Evolutionary conservation across 2,113 vertebrate genomes (phyloP), one percentile per base, ranked within the genome.

Genomic region (Eira barbara): DNA sequence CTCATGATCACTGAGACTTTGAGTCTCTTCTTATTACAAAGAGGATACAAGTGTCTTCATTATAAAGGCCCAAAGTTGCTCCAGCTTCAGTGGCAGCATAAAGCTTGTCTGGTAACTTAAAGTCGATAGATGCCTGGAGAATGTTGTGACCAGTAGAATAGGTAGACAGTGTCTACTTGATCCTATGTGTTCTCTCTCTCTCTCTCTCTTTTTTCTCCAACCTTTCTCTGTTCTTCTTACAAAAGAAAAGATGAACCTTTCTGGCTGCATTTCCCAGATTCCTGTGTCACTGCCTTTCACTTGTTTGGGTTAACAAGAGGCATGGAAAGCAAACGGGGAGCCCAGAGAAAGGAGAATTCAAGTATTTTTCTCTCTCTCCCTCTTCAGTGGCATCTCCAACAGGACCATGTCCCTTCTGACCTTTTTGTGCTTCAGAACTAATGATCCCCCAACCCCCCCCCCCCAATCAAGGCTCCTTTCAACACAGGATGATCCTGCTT

Each of bases 391-490:
- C 13, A 27, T 47, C 21, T 80, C 29, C 31, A 7, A 2, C 11
- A n/a, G 15, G 17, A 15, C 1, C 10, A 3, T 27, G 3, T 67
- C 31, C 59, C 25, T 20, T 49, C 59, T 23, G 29, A 17, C 29
- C 31, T 21, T 63, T 81, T n/a, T 47, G 29, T 63, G 42, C 2
- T 49, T 7, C 27, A 7, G 10, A 6, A 6, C 7, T 31, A 6
- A 18, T 1, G 9, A 1, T 31, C 4, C 13, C 8, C 4, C 47
- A 3, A 13, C 47, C 0, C 4, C 7, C 18, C 14, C 2, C 6
- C 4, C 6, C 39, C 39, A 42, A 42, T 42, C 36, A 42, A 74
- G 23, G 13, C 73, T 78, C 7, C 1, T 49, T 10, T 45, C 17
- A 49, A 3, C 14, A 1, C 10, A 36, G 55, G 7, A 7, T 27